Percentiles rank a stretch among this genome's conserved stretches.
Conservation (phyloP, 2,113 vertebrate species). For the Puma concolor region DNA sequence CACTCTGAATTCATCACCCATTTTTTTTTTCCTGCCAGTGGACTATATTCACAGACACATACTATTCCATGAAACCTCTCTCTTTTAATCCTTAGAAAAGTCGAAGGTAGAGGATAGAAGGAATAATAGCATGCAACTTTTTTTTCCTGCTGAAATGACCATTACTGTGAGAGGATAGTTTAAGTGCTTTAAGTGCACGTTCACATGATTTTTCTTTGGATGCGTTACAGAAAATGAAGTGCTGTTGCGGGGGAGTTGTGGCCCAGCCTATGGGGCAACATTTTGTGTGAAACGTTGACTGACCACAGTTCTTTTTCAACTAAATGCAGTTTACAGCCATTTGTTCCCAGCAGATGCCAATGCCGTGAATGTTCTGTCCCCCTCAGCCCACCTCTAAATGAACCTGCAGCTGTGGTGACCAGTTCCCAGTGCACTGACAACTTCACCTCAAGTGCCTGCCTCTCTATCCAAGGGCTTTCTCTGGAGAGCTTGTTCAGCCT, state of each 20-base stretch:
- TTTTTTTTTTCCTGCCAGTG: conserved; percentile 14
- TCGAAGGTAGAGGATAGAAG: background rate
- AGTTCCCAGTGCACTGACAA: background rate
- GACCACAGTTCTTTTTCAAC: background rate
- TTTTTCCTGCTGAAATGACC: background rate
- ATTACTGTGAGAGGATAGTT: background rate
- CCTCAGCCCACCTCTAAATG: background rate
- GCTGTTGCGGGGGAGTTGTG: background rate
- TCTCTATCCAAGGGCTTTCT: background rate
- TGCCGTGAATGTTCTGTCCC: background rate
- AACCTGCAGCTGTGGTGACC: background rate
- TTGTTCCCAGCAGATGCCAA: background rate
- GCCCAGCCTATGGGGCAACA: background rate
- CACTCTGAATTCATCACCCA: background rate
- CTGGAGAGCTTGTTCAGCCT: background rate
- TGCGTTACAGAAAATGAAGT: background rate
- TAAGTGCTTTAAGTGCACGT: background rate
- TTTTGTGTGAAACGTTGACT: background rate
- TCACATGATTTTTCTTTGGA: background rate
- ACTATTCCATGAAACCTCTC: background rate
- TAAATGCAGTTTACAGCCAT: background rate
- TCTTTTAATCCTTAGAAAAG: background rate
- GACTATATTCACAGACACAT: background rate
- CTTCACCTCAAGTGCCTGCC: background rate
- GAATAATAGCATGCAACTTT: background rate